These are phyloP conservation scores for Zophobas atratus DNA, from an alignment of 1,140 invertebrate species.

Conservation along the genomic window DNA sequence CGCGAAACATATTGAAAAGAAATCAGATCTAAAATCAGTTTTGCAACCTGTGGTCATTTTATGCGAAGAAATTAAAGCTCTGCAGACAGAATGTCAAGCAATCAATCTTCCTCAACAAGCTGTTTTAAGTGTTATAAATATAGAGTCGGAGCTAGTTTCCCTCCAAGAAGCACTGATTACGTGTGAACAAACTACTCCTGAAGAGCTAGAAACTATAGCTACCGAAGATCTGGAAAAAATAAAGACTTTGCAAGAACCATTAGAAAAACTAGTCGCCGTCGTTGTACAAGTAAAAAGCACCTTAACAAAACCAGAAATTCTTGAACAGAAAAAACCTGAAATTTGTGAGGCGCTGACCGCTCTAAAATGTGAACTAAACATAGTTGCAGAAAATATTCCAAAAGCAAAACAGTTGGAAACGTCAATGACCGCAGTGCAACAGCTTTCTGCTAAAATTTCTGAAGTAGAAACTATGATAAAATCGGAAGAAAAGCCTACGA, in stretches of 20 bases:
- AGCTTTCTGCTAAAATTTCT: slow-evolving; percentile 24
- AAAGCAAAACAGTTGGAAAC: slow-evolving; percentile 27
- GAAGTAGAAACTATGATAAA: slow-evolving; percentile 14
- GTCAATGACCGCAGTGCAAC: slow-evolving; percentile 4
- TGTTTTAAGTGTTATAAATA: slow-evolving; percentile 17
- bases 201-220: neutral
- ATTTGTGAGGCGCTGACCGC: slow-evolving; percentile 26
- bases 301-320: slow-evolving; percentile 25
- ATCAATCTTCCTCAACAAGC: slow-evolving; percentile 20
- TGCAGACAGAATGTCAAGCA: neutral
- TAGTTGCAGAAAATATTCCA: slow-evolving; percentile 5
- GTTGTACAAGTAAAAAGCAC: slow-evolving; percentile 32
- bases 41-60: neutral
- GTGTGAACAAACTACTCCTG: neutral
- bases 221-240: slow-evolving; percentile 10
- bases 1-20: too few relatives aligned
- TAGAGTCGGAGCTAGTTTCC: neutral
- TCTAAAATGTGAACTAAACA: slow-evolving; percentile 45
- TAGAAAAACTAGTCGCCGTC: neutral
- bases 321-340: slow-evolving; percentile 20
- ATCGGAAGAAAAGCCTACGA: neutral
- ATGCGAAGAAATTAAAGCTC: slow-evolving; percentile 15
- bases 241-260: slow-evolving; percentile 31
- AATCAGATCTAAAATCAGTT: too few relatives aligned
- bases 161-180: slow-evolving; percentile 3